Evolutionary conservation across 2,888 invertebrate species (phyloP).

Genomic region (Taphrorychus bicolor): DNA sequence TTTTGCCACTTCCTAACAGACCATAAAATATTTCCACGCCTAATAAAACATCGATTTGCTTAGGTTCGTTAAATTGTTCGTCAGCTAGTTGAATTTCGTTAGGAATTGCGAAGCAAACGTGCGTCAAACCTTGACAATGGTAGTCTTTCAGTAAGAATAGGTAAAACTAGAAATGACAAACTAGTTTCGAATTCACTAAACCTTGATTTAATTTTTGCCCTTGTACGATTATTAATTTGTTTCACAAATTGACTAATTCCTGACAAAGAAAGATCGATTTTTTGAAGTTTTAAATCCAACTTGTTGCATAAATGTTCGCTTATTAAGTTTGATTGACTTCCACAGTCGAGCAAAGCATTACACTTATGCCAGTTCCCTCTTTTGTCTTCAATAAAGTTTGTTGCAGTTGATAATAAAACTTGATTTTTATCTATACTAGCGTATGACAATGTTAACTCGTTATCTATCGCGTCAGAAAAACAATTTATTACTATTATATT

Average conservation of each 20-base stretch:
- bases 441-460: too few relatives aligned
- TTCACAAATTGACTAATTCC: background rate
- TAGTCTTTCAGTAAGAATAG: too few relatives aligned
- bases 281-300: conserved; percentile 4
- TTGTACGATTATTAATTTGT: background rate
- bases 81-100: conserved; percentile 6
- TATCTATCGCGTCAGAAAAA: too few relatives aligned
- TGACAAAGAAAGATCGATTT: background rate
- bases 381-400: conserved; percentile 14
- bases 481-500: too few relatives aligned
- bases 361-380: background rate
- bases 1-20: conserved; percentile 11
- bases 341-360: too few relatives aligned
- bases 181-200: too few relatives aligned
- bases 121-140: too few relatives aligned
- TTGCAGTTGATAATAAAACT: conserved; percentile 28
- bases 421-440: background rate
- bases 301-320: conserved; percentile 15
- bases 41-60: background rate
- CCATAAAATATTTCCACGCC: conserved; percentile 21
- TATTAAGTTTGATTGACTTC: conserved; percentile 34
- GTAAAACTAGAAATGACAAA: too few relatives aligned
- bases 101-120: too few relatives aligned
- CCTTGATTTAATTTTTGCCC: background rate
- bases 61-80: background rate